Evolutionary conservation across 2,113 vertebrate species (phyloP).

Genomic region (Hystrix brachyura): DNA sequence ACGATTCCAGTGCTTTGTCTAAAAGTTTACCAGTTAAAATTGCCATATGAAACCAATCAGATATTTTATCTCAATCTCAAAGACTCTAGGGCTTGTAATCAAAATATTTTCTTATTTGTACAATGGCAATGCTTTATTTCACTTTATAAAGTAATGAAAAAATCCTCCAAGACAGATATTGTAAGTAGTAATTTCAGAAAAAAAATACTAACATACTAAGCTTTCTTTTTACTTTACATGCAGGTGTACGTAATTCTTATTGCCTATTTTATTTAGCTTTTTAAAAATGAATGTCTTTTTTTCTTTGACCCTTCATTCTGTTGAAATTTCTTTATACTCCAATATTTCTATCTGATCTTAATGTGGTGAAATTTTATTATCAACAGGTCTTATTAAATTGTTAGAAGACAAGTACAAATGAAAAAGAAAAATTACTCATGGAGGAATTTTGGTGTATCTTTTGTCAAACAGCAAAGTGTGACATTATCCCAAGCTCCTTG

Average conservation of each 20-base stretch:
- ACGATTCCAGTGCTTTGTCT: conserved; percentile 30
- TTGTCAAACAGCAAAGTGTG: conserved; percentile 43
- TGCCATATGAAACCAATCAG: conserved; percentile 9
- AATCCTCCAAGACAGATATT: neutral
- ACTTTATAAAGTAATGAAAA: conserved; percentile 20
- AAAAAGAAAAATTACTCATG: neutral
- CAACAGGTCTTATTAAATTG: conserved; percentile 16
- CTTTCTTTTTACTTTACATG: neutral
- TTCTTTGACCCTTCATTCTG: conserved; percentile 38
- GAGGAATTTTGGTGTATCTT: neutral
- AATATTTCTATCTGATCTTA: conserved; percentile 1
- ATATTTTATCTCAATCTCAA: conserved; percentile 52
- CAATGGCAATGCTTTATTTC: conserved; percentile 12
- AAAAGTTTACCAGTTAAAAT: conserved; percentile 42
- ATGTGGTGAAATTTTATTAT: neutral
- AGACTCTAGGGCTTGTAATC: neutral
- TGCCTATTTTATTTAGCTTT: neutral
- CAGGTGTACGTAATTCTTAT: neutral
- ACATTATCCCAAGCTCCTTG: neutral
- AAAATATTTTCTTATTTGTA: conserved; percentile 66
- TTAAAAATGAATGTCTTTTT: conserved; percentile 60
- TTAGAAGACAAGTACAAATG: neutral
- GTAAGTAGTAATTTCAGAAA: conserved; percentile 12
- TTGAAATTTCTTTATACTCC: conserved; percentile 24
- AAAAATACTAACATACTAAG: neutral